Base-by-base conservation (phyloP, 2,888 invertebrate species). In the Heterodera filipjevi region DNA sequence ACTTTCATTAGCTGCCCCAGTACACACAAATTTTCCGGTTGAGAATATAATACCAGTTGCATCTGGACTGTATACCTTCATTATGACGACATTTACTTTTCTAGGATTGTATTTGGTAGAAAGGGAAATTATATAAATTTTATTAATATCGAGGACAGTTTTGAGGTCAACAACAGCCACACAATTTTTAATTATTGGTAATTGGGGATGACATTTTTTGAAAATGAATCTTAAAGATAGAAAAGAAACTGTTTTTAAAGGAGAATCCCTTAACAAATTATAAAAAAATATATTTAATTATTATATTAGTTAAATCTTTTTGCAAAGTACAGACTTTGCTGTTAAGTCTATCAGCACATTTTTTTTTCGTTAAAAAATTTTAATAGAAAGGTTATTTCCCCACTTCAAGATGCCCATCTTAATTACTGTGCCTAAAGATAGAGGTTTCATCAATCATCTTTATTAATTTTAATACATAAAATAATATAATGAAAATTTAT, bases 11-110 rank as follows among this genome's bases (percentile, higher is more conserved):
- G 2, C 3, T 32, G 30, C 22, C 8, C 32, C 32, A 1, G 53
- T 39, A 30, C 22, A 19, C 22, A 53, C 59, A 72, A 49, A 53
- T 72, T 72, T 72, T 33, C 49, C 59, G 32, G 49, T 72, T 35
- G 32, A 72, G 19, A 35, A 71, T 30, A 49, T 71, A 30, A 33
- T 14, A 5, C 14, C 49, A 19, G 22, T 59, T 30, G 32, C 72
- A 6, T 35, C 39, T 22, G 59, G 33, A 22, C 22, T 72, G 3
- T 72, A 44, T 19, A 35, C 22, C 22, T 53, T 72, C 35, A 53
- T 72, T 14, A 8, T 32, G 0, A 39, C 44, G 49, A 19, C 44
- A 32, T 39, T 49, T 14, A 49, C 16, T 49, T 14, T 5, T 14
- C 14, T 5, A 19, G 46, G 46, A 49, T 5, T 49, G 19, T 49